These are phyloP conservation scores for Merodon equestris DNA, from an alignment of 2,888 invertebrate species.

Conservation along the genomic window DNA sequence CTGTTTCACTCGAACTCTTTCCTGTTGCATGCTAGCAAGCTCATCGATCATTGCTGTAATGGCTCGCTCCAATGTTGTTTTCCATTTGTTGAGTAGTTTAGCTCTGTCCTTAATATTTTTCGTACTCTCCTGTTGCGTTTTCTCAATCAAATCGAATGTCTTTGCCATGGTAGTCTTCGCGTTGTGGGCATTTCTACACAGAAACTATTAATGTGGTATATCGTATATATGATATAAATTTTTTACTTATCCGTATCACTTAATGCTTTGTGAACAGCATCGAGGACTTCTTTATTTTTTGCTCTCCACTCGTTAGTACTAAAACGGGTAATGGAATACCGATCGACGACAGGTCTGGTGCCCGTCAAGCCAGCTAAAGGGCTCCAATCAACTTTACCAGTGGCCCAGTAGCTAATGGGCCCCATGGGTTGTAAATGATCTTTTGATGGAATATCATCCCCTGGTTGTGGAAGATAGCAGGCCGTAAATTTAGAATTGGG, in stretches of 20 bases:
- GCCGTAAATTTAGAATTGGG: conserved; percentile 77
- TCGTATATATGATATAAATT: not conserved
- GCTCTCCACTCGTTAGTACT: conserved; percentile 87
- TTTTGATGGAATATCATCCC: conserved; percentile 78
- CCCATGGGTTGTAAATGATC: conserved; percentile 79
- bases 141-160: conserved; percentile 84
- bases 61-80: conserved; percentile 85
- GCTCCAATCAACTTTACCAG: conserved; percentile 87
- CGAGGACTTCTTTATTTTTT: conserved; percentile 81
- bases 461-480: conserved; percentile 81
- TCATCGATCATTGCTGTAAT: conserved; percentile 85
- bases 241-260: conserved; percentile 80
- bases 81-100: conserved; percentile 86
- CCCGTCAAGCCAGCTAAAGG: conserved; percentile 85
- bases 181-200: conserved; percentile 81
- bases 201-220: not conserved
- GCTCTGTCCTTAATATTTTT: conserved; percentile 84
- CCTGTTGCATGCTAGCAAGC: conserved; percentile 84
- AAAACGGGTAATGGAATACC: conserved; percentile 86
- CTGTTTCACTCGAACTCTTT: conserved; percentile 84
- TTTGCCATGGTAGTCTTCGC: conserved; percentile 83
- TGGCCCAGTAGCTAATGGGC: conserved; percentile 83
- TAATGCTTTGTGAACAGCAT: conserved; percentile 78
- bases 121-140: conserved; percentile 84
- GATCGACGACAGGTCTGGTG: conserved; percentile 86